Evolutionary conservation across 2,888 invertebrate species (phyloP).

Genomic region (Drosophila quinaria): DNA sequence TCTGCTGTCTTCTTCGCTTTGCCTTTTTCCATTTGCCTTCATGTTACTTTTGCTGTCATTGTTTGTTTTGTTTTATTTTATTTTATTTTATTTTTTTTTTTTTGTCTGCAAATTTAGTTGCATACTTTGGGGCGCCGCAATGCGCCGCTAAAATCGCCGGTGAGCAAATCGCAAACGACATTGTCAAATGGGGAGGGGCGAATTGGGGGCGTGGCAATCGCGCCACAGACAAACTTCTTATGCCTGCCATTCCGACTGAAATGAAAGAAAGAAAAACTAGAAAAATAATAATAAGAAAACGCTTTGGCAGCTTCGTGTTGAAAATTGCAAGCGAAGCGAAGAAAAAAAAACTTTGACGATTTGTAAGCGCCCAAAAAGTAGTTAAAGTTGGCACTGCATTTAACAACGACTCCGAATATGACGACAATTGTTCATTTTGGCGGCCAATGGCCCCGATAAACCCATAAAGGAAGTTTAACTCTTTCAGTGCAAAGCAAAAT

Average conservation of each 20-base stretch:
- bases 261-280: background rate
- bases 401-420: slow-evolving; percentile 17
- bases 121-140: slow-evolving; percentile 56
- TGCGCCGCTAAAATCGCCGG: slow-evolving; percentile 39
- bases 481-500: background rate
- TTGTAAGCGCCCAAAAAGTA: slow-evolving; percentile 68
- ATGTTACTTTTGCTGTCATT: background rate
- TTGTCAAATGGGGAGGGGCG: slow-evolving; percentile 41
- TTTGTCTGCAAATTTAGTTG: slow-evolving; percentile 46
- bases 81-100: background rate
- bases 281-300: slow-evolving; percentile 59
- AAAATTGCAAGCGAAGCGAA: slow-evolving; percentile 65
- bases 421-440: slow-evolving; percentile 63
- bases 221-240: slow-evolving; percentile 48
- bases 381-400: slow-evolving; percentile 67
- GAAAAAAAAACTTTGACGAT: slow-evolving; percentile 57
- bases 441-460: slow-evolving; percentile 53
- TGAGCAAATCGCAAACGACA: slow-evolving; percentile 35
- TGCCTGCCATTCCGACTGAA: slow-evolving; percentile 12
- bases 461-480: background rate
- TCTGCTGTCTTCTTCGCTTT: background rate
- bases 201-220: slow-evolving; percentile 45
- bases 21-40: background rate
- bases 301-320: slow-evolving; percentile 68
- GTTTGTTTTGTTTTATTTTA: slow-evolving; percentile 19